Evolutionary conservation across 2,113 vertebrate species (phyloP).

Genomic region (Fulmarus glacialis): DNA sequence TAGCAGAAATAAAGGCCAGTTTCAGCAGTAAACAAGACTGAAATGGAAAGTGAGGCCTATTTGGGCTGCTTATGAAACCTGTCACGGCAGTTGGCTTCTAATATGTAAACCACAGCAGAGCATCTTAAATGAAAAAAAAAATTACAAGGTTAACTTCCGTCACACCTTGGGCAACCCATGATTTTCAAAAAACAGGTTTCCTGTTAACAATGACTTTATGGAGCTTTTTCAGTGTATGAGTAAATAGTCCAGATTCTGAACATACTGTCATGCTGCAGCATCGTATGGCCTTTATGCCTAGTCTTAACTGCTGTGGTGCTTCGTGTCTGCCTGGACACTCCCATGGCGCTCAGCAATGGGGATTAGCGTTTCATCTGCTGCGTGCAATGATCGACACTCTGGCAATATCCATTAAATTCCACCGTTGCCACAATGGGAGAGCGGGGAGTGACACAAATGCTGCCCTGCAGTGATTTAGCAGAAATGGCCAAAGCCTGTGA

Average conservation of each 20-base stretch:
- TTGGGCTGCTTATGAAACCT: neutral
- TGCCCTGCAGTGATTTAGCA: neutral
- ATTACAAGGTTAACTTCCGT: rapidly evolving
- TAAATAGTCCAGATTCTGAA: neutral
- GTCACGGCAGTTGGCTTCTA: neutral
- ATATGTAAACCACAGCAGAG: neutral
- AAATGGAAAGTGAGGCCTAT: neutral
- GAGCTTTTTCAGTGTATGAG: neutral
- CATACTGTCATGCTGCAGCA: neutral
- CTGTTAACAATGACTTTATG: neutral
- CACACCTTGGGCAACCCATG: neutral
- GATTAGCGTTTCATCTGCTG: rapidly evolving
- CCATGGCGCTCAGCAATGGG: rapidly evolving
- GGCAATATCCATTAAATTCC: neutral
- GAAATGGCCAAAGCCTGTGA: neutral
- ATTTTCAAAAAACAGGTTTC: neutral
- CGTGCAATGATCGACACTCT: neutral
- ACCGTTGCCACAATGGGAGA: rapidly evolving
- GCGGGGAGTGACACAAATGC: neutral
- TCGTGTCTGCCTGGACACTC: neutral
- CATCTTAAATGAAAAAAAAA: neutral
- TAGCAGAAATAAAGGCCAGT: neutral
- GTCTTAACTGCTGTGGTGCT: neutral
- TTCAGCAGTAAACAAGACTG: neutral
- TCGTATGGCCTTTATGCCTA: neutral